phyloP scores from a whole-genome alignment of 2,113 vertebrate species.

The Ivindomyrus marchei region DNA sequence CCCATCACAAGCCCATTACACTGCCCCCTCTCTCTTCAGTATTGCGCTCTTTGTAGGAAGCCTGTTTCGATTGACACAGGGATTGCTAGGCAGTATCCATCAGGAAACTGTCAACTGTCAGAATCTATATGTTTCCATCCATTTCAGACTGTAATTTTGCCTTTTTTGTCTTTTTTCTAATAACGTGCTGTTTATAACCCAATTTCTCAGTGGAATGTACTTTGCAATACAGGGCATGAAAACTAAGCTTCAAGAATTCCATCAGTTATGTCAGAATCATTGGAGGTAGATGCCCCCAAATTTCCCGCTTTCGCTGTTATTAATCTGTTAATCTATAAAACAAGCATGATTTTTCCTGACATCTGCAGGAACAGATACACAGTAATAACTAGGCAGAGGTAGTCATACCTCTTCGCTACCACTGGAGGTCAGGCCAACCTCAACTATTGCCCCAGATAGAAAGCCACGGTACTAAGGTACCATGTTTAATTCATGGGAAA shows the following conservation, averaged over 20 bases:
- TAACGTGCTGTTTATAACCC: neutral
- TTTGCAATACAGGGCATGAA: neutral
- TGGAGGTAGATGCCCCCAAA: neutral
- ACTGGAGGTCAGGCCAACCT: neutral
- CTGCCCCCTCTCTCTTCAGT: neutral
- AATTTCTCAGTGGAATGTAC: neutral
- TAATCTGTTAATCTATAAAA: neutral
- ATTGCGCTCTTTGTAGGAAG: neutral
- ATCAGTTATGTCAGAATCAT: neutral
- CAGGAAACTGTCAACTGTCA: neutral
- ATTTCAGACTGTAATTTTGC: neutral
- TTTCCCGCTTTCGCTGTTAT: neutral
- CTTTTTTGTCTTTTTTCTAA: neutral
- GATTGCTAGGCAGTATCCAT: neutral
- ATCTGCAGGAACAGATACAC: neutral
- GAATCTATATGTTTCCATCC: neutral
- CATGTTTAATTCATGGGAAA: neutral
- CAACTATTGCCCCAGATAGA: neutral
- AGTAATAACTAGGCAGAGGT: neutral
- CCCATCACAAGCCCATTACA: neutral
- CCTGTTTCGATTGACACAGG: neutral
- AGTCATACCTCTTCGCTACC: neutral
- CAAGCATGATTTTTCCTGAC: neutral
- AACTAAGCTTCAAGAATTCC: neutral
- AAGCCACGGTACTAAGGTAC: too few relatives aligned